Evolutionary conservation across 1,140 invertebrate genomes (phyloP).

Genomic region (Magallana ariakensis): DNA sequence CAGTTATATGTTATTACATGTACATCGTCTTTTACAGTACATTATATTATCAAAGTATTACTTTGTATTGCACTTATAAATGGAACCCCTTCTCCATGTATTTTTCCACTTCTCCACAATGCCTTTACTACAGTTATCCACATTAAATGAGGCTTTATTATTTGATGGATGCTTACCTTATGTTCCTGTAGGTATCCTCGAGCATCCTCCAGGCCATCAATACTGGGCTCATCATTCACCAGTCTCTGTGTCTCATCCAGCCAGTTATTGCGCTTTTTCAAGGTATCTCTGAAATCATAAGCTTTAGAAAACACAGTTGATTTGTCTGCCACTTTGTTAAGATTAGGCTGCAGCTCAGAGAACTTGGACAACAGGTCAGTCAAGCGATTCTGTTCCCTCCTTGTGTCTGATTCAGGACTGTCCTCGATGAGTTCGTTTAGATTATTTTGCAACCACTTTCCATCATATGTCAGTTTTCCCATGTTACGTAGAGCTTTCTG

Average conservation of each 20-base stretch:
- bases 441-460: conserved; percentile 96
- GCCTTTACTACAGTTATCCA: too few species aligned
- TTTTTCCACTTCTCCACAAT: too few species aligned
- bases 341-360: conserved; percentile 93
- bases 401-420: conserved; percentile 88
- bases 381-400: conserved; percentile 86
- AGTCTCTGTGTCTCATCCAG: conserved; percentile 75
- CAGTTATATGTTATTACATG: too few species aligned
- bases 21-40: too few species aligned
- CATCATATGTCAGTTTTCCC: conserved; percentile 92
- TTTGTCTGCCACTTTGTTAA: conserved; percentile 94
- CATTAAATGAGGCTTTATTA: too few species aligned
- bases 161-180: conserved; percentile 63
- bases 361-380: conserved; percentile 87
- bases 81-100: too few species aligned
- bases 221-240: conserved; percentile 85
- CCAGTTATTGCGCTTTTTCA: conserved; percentile 86
- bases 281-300: conserved; percentile 93
- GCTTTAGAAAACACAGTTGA: conserved; percentile 95
- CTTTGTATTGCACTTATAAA: too few species aligned
- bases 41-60: too few species aligned
- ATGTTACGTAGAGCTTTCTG: conserved; percentile 83
- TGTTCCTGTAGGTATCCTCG: conserved; percentile 83
- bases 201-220: conserved; percentile 88
- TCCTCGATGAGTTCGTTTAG: conserved; percentile 91